Evolutionary conservation across 2,888 invertebrate species (phyloP), one percentile per base, ranked within the genome.

Genomic region (Agelastica alni): DNA sequence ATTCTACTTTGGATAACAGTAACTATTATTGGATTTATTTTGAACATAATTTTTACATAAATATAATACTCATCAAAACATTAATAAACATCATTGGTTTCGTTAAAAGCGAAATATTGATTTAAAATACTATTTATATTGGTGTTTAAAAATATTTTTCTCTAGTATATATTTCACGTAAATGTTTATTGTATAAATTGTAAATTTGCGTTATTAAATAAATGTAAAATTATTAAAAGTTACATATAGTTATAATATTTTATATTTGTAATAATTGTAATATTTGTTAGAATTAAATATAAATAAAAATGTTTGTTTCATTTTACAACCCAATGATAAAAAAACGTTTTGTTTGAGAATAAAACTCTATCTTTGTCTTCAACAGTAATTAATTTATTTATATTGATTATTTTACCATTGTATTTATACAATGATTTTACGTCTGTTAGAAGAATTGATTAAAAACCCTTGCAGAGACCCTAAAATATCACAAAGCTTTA

Each of bases 251-350:
- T 56, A 56, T 53, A 59, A 60, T 59, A 61, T 61, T 61, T 61
- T 61, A 61, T 61, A 61, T 61, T 61, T 61, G 59, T 59, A 61
- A 53, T 59, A 37, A 57, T 42, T 59, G 59, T 59, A 60, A 47
- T 56, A 60, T 53, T 54, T 56, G 54, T 57, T 60, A 60, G 59
- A 34, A 60, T 57, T 57, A 60, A 57, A 60, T 48, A 52, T 52
- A 18, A 53, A 53, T 42, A 26, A 52, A 56, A 51, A 41, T 18
- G 7, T 12, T 18, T 45, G 18, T 9, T 32, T 20, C 9, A n/a
- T 45, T 45, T 17, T n/a, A n/a, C n/a, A n/a, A n/a, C n/a, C n/a
- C n/a, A n/a, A n/a, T n/a, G n/a, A n/a, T n/a, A n/a, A n/a, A n/a
- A n/a, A n/a, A n/a, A n/a, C n/a, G n/a, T n/a, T n/a, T n/a, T n/a